Evolutionary conservation across 1,140 invertebrate genomes (phyloP), one percentile per base, ranked within the genome.

Genomic region (Scaptomyza pallida): DNA sequence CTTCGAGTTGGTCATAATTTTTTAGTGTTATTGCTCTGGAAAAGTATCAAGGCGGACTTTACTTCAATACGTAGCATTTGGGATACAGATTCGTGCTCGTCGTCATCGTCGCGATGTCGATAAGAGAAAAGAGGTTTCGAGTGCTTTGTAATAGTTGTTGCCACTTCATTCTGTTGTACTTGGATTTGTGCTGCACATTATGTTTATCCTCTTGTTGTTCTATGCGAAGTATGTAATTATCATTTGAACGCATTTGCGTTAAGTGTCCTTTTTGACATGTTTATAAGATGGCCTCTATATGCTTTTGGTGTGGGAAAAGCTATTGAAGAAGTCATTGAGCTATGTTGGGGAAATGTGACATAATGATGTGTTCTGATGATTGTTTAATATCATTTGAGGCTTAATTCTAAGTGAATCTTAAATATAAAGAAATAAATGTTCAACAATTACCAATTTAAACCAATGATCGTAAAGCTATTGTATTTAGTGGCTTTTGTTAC

Each of bases 221-320:
- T 70, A 59, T 68, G 54, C 54, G 67, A 12, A 45, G 41, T 71
- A 40, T 44, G 78, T 88, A 88, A 88, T 88, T 88, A 88, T 88
- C 82, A 76, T 88, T 82, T 82, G 78, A 86, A 73, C 67, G 83
- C 82, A 78, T 88, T 88, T 82, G 78, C 63, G 63, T 78, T 88
- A 88, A 88, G 82, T 88, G 82, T 88, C 67, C 82, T 88, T 89
- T 82, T 88, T 88, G 82, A 88, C 83, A 88, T 88, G 59, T 88
- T 88, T 88, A 88, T 88, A 82, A 78, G 78, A 88, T 89, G 75
- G 65, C 26, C 61, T 60, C 59, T 52, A 41, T 51, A 61, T 67
- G 74, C 48, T 67, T 77, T 57, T 67, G 40, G 75, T 57, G 51
- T 2, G 26, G 2, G 6, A 30, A 30, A 9, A 30, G 55, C 76